A percentile compares a stretch with the other conserved stretches of the same genome.
phyloP scores from a whole-genome alignment of 2,797 vertebrate species.

The Parauchenoglanis ngamensis region DNA sequence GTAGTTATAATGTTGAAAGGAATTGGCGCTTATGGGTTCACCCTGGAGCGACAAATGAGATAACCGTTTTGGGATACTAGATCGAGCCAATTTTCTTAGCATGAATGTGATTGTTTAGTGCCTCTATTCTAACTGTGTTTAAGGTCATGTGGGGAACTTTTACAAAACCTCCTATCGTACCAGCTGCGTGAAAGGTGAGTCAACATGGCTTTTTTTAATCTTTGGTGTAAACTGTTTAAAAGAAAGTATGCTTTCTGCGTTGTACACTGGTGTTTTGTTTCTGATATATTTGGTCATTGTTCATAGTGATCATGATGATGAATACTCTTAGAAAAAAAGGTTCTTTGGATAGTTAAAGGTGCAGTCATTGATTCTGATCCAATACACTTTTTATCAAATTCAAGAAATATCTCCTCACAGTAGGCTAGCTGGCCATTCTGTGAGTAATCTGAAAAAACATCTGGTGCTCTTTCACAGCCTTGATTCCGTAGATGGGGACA shows the following conservation, averaged over 20 bases:
- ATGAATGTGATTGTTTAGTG: slow-evolving; percentile 24
- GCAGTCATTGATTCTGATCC: too few relatives aligned
- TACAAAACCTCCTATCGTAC: background rate
- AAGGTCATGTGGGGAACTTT: background rate
- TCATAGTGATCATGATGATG: slow-evolving; percentile 31
- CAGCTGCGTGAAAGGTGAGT: background rate
- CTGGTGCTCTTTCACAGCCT: too few relatives aligned
- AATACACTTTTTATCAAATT: too few relatives aligned
- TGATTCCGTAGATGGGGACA: too few relatives aligned
- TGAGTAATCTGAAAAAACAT: too few relatives aligned
- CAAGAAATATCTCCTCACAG: too few relatives aligned
- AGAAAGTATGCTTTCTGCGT: background rate
- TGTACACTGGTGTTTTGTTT: slow-evolving; percentile 41
- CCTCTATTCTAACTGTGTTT: slow-evolving; percentile 32
- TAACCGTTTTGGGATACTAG: background rate
- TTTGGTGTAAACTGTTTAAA: slow-evolving; percentile 25
- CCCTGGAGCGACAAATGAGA: background rate
- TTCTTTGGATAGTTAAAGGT: background rate
- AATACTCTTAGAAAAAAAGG: background rate
- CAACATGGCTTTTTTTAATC: background rate
- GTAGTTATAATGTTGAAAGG: background rate
- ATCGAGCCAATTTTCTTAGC: slow-evolving; percentile 1
- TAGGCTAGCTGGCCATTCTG: too few relatives aligned
- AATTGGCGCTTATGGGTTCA: background rate
- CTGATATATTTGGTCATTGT: slow-evolving; percentile 37